Evolutionary conservation across 2,797 vertebrate genomes (phyloP).

Genomic region (Propithecus deckenii): DNA sequence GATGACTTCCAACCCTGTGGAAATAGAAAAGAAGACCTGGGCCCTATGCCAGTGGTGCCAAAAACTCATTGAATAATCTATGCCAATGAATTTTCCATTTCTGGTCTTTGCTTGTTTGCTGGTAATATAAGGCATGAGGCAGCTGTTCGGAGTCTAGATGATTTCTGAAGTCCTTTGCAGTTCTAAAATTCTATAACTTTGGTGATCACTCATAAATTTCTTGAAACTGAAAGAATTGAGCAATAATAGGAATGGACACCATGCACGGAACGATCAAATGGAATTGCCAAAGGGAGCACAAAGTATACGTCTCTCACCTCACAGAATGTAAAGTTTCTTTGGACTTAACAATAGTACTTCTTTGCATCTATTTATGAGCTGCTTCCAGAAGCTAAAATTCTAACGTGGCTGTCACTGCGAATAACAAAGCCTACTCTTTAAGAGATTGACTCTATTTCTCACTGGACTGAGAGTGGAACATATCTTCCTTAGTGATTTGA

Average conservation of each 20-base stretch:
- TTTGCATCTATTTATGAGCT: conserved; percentile 33
- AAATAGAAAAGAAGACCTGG: conserved; percentile 12
- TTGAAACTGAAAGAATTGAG: background rate
- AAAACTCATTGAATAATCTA: conserved; percentile 18
- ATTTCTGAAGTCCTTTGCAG: conserved; percentile 27
- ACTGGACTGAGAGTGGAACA: background rate
- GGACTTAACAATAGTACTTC: background rate
- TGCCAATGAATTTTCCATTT: conserved; percentile 36
- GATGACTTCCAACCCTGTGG: background rate
- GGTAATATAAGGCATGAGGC: background rate
- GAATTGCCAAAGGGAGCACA: background rate
- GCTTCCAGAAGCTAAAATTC: background rate
- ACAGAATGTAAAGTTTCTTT: background rate
- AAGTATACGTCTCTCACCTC: background rate
- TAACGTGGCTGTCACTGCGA: conserved; percentile 19
- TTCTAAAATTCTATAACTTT: conserved; percentile 12
- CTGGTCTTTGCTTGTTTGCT: conserved; percentile 32
- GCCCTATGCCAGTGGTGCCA: background rate
- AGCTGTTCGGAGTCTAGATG: conserved; percentile 20
- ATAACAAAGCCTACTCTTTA: conserved; percentile 24
- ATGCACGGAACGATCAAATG: background rate
- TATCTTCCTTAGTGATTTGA: conserved; percentile 2
- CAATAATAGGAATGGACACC: background rate
- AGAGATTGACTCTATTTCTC: conserved; percentile 31
- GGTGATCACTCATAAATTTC: background rate